Conservation (phyloP, 2,888 invertebrate species). For the Orchesella flavescens region DNA sequence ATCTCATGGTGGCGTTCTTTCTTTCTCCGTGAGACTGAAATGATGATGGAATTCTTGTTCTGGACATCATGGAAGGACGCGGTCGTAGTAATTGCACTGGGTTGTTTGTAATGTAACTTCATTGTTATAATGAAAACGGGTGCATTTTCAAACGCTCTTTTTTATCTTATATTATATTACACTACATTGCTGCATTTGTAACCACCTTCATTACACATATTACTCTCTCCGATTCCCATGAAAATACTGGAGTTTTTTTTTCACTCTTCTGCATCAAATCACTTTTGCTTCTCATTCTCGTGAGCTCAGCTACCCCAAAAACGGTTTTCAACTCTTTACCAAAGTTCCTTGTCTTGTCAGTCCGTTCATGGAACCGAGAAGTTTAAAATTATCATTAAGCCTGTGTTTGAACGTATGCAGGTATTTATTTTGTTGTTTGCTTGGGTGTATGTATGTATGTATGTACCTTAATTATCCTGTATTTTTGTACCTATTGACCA, state of each 20-base stretch:
- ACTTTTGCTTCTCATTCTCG: neutral
- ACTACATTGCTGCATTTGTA: no score
- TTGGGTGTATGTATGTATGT: neutral
- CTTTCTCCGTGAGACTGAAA: slow-evolving; percentile 5
- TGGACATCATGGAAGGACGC: neutral
- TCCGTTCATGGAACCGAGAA: slow-evolving; percentile 51
- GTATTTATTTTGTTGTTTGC: neutral
- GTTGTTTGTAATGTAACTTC: no score
- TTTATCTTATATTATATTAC: no score
- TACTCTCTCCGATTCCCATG: slow-evolving; percentile 30
- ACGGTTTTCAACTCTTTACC: neutral
- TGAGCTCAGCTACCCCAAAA: neutral
- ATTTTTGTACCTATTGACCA: slow-evolving; percentile 36
- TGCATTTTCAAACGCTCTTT: no score
- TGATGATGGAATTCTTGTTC: neutral
- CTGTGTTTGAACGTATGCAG: slow-evolving; percentile 14
- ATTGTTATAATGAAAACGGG: no score
- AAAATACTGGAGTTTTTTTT: slow-evolving; percentile 23
- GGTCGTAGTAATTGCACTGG: no score
- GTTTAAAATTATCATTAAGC: slow-evolving; percentile 50
- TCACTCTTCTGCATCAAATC: neutral
- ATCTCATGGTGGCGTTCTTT: neutral
- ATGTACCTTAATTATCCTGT: slow-evolving; percentile 54
- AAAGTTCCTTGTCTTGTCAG: slow-evolving; percentile 33
- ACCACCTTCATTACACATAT: no score